Conservation (phyloP, 2,113 vertebrate species). For the Catharus minimus region DNA sequence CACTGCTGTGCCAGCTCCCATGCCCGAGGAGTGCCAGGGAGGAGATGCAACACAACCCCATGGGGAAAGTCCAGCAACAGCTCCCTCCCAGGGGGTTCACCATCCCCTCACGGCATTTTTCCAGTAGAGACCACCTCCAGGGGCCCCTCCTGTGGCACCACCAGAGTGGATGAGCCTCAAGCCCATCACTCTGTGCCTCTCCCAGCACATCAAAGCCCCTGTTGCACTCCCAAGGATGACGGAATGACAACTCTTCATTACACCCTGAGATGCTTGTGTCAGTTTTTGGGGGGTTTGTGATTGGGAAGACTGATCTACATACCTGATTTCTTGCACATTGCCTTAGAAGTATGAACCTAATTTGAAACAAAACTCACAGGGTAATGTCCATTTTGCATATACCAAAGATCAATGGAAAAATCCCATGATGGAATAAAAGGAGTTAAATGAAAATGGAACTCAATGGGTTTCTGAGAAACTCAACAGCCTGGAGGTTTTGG, state of each 20-base stretch:
- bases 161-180: not conserved
- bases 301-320: not conserved
- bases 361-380: not conserved
- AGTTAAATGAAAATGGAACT: not conserved
- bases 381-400: not conserved
- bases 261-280: not conserved
- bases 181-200: fast-evolving
- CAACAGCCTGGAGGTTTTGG: not conserved
- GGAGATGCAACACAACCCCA: not conserved
- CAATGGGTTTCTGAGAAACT: not conserved
- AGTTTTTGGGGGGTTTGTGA: not conserved
- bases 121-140: fast-evolving
- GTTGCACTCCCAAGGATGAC: not conserved
- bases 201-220: not conserved
- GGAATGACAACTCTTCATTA: not conserved
- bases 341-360: not conserved
- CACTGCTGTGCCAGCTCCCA: not conserved
- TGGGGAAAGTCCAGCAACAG: not conserved
- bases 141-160: not conserved
- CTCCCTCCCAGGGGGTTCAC: not conserved
- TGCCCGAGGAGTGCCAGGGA: not conserved
- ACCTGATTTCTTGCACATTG: slow-evolving; percentile 3
- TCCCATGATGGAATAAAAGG: not conserved
- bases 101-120: not conserved
- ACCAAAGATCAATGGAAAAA: not conserved